Evolutionary conservation across 2,888 invertebrate genomes (phyloP).

Genomic region (Rugalucina vietnamica): DNA sequence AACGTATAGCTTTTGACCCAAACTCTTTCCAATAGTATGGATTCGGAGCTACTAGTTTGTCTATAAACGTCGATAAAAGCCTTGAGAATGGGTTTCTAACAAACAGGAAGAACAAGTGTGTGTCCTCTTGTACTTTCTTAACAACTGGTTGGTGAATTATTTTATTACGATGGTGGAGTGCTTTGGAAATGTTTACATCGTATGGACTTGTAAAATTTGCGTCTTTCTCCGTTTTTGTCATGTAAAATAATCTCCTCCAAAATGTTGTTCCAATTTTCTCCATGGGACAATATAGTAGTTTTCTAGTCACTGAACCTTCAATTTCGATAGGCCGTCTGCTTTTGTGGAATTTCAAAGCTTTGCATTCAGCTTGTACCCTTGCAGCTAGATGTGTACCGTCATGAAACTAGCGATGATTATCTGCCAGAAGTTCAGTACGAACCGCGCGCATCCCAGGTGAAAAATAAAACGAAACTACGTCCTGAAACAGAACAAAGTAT

Average conservation of each 20-base stretch:
- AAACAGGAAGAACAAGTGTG: conserved; percentile 21
- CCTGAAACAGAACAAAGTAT: too few species aligned
- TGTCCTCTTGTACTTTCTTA: not conserved
- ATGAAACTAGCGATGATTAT: too few species aligned
- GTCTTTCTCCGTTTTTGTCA: not conserved
- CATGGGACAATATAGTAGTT: not conserved
- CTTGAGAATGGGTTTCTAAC: conserved; percentile 52
- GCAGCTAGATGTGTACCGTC: not conserved
- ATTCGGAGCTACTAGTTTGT: conserved; percentile 60
- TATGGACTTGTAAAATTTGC: not conserved
- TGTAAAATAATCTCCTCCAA: not conserved
- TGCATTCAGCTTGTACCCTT: not conserved
- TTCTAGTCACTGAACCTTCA: not conserved
- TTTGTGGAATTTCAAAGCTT: not conserved
- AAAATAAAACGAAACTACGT: too few species aligned
- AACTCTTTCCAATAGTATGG: conserved; percentile 50
- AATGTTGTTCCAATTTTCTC: not conserved
- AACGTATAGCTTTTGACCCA: conserved; percentile 8
- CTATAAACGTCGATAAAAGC: conserved; percentile 53
- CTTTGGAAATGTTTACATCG: not conserved
- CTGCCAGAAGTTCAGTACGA: too few species aligned
- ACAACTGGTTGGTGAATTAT: not conserved
- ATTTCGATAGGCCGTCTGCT: not conserved
- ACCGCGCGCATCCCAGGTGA: too few species aligned
- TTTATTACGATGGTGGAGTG: not conserved